phyloP scores from a whole-genome alignment of 2,888 invertebrate species.

The Julus scandinavius region DNA sequence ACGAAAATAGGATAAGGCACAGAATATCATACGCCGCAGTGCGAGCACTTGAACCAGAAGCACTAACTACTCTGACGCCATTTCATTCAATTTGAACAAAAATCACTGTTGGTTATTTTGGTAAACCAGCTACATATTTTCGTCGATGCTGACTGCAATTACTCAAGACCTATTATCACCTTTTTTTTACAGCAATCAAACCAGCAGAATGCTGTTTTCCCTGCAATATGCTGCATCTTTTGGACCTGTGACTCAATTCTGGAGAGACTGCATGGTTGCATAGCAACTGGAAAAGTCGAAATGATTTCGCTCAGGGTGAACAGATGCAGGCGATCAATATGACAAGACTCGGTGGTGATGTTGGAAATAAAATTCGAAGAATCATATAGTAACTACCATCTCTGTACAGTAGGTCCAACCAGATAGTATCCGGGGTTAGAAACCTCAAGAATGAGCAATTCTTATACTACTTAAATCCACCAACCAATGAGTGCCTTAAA shows the following conservation, averaged over 20 bases:
- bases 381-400: background rate
- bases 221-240: conserved; percentile 16
- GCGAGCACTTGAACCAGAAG: conserved; percentile 3
- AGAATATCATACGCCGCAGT: background rate
- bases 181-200: conserved; percentile 8
- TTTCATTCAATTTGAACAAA: background rate
- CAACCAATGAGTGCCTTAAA: no score
- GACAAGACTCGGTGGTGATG: conserved; percentile 1
- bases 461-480: background rate
- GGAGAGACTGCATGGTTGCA: conserved; percentile 22
- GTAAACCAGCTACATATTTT: background rate
- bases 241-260: conserved; percentile 26
- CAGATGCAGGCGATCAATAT: conserved; percentile 34
- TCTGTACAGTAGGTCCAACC: background rate
- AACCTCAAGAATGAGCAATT: background rate
- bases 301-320: conserved; percentile 26
- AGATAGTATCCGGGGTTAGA: background rate
- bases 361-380: background rate
- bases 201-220: conserved; percentile 3
- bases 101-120: background rate
- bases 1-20: conserved; percentile 35
- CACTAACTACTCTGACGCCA: background rate
- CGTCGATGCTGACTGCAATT: background rate
- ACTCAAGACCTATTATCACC: background rate
- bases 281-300: conserved; percentile 39